These are phyloP conservation scores for Tenthredo livida DNA, from an alignment of 2,888 invertebrate species.

Conservation along the genomic window DNA sequence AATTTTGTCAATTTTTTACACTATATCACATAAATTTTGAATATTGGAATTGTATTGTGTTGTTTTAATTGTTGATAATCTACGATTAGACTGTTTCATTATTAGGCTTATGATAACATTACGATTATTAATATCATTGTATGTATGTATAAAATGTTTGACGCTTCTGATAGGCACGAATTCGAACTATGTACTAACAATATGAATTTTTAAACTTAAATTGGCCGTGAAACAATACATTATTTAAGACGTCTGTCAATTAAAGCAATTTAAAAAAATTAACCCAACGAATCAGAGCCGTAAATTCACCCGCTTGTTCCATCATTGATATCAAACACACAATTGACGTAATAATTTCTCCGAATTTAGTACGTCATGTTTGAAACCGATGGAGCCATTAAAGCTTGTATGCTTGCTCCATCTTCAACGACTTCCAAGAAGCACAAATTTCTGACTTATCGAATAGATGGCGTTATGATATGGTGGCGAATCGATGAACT, in stretches of 20 bases:
- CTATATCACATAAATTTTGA: not conserved
- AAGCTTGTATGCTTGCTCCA: not conserved
- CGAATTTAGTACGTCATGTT: not conserved
- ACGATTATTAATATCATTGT: not conserved
- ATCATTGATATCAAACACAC: not conserved
- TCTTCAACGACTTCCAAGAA: not conserved
- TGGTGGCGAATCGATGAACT: not conserved
- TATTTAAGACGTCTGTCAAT: not conserved
- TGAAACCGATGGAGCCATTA: not conserved
- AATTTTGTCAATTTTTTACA: not conserved
- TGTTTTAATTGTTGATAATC: not conserved
- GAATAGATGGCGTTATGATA: too few species aligned
- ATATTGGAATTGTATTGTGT: not conserved
- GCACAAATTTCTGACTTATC: too few species aligned
- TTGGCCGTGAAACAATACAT: not conserved
- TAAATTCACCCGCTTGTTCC: conserved; percentile 16
- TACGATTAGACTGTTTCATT: not conserved
- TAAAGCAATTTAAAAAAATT: conserved; percentile 39
- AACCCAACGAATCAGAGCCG: conserved; percentile 23
- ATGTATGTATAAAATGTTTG: not conserved
- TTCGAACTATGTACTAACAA: not conserved
- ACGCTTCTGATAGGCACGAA: not conserved
- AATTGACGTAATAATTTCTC: too few species aligned
- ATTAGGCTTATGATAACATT: not conserved
- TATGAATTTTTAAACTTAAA: not conserved